phyloP scores from a whole-genome alignment of 2,797 vertebrate species.

The Glossophaga mutica region DNA sequence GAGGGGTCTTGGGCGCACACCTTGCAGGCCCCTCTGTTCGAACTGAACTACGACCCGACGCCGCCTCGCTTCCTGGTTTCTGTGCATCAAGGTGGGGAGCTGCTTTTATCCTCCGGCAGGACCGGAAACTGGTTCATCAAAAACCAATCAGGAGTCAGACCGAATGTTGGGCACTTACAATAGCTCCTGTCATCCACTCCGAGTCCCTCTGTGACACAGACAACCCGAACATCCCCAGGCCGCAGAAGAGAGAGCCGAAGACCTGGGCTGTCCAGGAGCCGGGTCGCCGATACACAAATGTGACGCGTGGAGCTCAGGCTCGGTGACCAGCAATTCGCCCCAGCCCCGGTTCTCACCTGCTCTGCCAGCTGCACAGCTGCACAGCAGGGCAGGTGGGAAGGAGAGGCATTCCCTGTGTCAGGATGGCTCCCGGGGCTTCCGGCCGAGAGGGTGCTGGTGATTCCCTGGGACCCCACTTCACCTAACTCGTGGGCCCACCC shows the following conservation, averaged over 20 bases:
- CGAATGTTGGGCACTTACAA: not conserved
- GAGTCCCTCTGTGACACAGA: not conserved
- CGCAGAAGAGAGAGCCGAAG: not conserved
- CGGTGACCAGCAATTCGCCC: no score
- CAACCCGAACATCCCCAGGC: not conserved
- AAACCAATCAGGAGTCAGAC: not conserved
- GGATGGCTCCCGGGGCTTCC: no score
- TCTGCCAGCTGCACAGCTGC: not conserved
- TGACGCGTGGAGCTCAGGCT: fast-evolving
- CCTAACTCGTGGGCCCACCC: not conserved
- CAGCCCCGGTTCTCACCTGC: not conserved
- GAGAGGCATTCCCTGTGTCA: no score
- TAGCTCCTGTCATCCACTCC: not conserved
- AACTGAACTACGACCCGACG: not conserved
- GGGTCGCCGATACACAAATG: not conserved
- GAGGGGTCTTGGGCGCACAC: not conserved
- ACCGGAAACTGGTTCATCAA: not conserved
- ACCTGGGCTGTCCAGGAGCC: not conserved
- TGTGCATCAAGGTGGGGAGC: not conserved
- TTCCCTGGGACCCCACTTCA: no score
- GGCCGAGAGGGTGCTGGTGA: not conserved
- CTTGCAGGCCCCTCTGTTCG: not conserved
- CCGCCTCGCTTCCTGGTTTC: not conserved
- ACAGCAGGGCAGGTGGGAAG: no score
- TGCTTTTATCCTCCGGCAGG: not conserved